Conservation (phyloP, 2,888 invertebrate species). For the Prosopocoilus inquinatus region DNA sequence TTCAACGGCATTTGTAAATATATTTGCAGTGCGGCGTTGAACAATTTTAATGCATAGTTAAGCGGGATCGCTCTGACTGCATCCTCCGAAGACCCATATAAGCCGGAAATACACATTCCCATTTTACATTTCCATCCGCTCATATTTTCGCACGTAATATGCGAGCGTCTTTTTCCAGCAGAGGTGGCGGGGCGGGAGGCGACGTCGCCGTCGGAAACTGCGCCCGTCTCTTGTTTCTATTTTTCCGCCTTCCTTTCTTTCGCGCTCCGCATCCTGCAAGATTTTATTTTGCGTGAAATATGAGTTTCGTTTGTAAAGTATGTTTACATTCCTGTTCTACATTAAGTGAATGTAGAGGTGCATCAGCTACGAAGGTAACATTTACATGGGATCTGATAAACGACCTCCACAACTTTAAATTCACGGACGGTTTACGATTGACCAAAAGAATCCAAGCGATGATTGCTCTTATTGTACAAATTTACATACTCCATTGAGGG, state of each 20-base stretch:
- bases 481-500: no score
- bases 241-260: not conserved
- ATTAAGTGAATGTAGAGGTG: no score
- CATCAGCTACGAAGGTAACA: no score
- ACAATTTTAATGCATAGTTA: constrained; percentile 32
- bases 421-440: no score
- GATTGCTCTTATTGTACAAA: no score
- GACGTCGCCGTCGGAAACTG: constrained; percentile 3
- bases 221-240: not conserved
- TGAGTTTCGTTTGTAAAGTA: not conserved
- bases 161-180: not conserved
- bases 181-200: not conserved
- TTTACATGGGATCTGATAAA: no score
- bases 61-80: constrained; percentile 26
- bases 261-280: not conserved
- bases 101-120: constrained; percentile 23
- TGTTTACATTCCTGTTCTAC: not conserved
- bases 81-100: constrained; percentile 30
- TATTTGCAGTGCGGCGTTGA: constrained; percentile 6
- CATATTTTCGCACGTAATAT: constrained; percentile 11
- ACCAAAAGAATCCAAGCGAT: no score
- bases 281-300: not conserved
- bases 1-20: constrained; percentile 19
- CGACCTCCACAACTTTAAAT: no score
- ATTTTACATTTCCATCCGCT: constrained; percentile 12